Percentiles rank a stretch among this genome's conserved stretches.
phyloP scores from a whole-genome alignment of 2,888 invertebrate species.

The Lasioglossum leucozonium region DNA sequence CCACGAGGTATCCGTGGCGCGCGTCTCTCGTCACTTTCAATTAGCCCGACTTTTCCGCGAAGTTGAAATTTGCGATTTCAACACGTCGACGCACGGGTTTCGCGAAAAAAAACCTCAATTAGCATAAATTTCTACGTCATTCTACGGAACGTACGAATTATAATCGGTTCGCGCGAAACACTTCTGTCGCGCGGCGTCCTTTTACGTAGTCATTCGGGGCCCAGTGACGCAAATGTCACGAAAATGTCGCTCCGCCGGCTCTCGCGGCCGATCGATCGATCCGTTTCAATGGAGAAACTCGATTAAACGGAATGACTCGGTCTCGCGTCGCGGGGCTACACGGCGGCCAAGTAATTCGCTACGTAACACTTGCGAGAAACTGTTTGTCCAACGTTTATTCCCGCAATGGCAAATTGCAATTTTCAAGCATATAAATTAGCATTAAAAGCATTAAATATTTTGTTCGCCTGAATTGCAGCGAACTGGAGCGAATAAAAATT shows the following conservation, averaged over 20 bases:
- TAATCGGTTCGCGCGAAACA: not conserved
- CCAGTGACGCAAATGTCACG: constrained; percentile 55
- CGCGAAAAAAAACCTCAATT: not conserved
- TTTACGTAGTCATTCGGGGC: not conserved
- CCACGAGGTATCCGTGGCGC: not conserved
- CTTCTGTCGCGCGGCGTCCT: not conserved
- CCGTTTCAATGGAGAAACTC: constrained; percentile 8
- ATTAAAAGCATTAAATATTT: no score
- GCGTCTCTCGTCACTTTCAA: constrained; percentile 30
- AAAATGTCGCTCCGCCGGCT: constrained; percentile 49
- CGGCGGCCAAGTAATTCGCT: not conserved
- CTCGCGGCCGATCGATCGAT: constrained; percentile 26
- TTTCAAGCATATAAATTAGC: no score
- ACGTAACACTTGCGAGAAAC: not conserved
- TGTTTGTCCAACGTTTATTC: no score
- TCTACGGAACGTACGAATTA: not conserved
- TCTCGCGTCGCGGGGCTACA: not conserved
- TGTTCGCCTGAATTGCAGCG: no score
- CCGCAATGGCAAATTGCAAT: no score
- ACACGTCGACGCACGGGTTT: no score
- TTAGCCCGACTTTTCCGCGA: constrained; percentile 13
- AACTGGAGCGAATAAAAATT: no score
- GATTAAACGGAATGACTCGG: not conserved
- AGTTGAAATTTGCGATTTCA: not conserved
- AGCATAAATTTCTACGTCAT: not conserved